Base-by-base conservation (phyloP, 1,140 invertebrate species). In the Mya arenaria region DNA sequence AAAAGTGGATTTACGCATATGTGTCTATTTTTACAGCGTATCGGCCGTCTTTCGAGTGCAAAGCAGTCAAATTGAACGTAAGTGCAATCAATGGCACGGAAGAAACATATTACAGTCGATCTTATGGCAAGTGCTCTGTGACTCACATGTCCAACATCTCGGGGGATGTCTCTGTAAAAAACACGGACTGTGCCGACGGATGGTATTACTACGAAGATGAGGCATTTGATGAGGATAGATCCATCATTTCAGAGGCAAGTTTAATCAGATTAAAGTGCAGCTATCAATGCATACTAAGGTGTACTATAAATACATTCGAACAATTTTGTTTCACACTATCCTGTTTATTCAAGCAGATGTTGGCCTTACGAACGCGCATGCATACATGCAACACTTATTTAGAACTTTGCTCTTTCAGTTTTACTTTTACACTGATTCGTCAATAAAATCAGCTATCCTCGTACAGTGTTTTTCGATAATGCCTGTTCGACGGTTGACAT, bases 1-100 rank as follows among this genome's bases (percentile, higher is more conserved):
- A n/a, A n/a, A n/a, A n/a, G n/a, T n/a, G n/a, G n/a, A n/a, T n/a
- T n/a, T n/a, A n/a, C n/a, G n/a, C n/a, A n/a, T n/a, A n/a, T n/a
- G n/a, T n/a, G n/a, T n/a, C n/a, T n/a, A n/a, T n/a, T 74, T 58
- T 68, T 68, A 10, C 28, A 78, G 75, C 60, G 25, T 78, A 78
- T 48, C 41, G 63, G 56, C 75, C 75, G 39, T 6, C 37, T 8
- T 78, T 44, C 34, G 28, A 78, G 39, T 78, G 75, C 23, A 55
- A 44, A n/a, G 23, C 32, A 10, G 32, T 75, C 10, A 39, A 4
- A 5, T 13, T 17, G 3, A 34, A 28, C 4, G 30, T 30, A 34
- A 41, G 37, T 19, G 39, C 30, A n/a, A 10, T 17, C 36, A 3
- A 19, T 4, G 17, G 8, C 3, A n/a, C 15, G 28, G 48, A 6